Percentiles rank a stretch among this genome's conserved stretches.
Evolutionary conservation across 53 echinoderm and acorn worm genomes (phyloP).

Genomic region (Holothuria scabra): DNA sequence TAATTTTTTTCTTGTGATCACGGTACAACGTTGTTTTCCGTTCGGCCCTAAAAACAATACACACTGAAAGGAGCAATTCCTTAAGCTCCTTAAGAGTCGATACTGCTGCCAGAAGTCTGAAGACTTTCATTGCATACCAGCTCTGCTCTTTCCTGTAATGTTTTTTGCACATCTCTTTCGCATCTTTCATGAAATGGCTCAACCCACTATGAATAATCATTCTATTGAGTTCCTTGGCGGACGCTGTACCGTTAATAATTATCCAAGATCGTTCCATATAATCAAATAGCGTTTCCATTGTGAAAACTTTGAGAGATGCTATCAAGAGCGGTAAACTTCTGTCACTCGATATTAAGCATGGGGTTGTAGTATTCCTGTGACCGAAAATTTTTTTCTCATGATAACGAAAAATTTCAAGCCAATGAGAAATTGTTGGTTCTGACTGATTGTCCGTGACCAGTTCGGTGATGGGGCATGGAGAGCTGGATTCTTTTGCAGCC

Average conservation of each 20-base stretch:
- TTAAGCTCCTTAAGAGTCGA: not conserved
- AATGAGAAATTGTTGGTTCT: slow-evolving; percentile 4
- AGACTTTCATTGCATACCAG: not conserved
- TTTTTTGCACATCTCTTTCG: not conserved
- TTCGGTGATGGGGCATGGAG: slow-evolving; percentile 13
- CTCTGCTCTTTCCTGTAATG: not conserved
- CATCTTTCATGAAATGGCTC: slow-evolving; percentile 34
- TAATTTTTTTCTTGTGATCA: not conserved
- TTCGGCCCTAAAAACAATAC: not conserved
- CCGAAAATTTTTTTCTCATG: not conserved
- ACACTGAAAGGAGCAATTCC: not conserved
- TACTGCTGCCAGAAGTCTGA: not conserved
- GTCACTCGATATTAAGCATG: slow-evolving; percentile 5
- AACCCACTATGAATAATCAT: slow-evolving; percentile 14
- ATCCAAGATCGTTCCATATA: not conserved
- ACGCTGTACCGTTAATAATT: not conserved
- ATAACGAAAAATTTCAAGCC: slow-evolving; percentile 7
- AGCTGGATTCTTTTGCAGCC: not conserved
- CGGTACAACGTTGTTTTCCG: not conserved
- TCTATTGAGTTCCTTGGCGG: not conserved
- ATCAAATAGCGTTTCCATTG: not conserved
- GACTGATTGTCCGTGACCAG: not conserved
- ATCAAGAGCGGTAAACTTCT: not conserved
- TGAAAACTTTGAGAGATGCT: slow-evolving; percentile 9
- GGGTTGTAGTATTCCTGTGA: slow-evolving; percentile 1